Evolutionary conservation across 2,888 invertebrate species (phyloP), one percentile per base, ranked within the genome.

Genomic region (Phortica okadai): DNA sequence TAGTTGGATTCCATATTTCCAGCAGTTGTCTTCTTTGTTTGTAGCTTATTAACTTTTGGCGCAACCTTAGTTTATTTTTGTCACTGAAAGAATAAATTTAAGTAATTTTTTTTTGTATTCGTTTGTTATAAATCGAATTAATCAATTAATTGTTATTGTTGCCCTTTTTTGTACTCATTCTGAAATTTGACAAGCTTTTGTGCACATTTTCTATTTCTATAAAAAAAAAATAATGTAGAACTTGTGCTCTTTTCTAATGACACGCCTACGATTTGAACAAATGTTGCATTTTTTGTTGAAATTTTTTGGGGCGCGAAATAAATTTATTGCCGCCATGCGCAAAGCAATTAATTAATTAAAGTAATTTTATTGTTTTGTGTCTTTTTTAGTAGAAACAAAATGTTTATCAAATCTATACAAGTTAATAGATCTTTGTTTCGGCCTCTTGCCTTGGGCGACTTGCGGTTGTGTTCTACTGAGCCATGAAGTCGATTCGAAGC

Each of bases 271-370:
- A 50, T 14, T 14, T 50, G 50, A 2, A 50, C 10, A 50, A 8
- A 16, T 16, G 16, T 59, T 56, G 45, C 56, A 33, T 25, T 54
- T 56, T 58, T 59, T 58, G 25, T 58, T 56, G 33, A 4, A 69
- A 21, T 69, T 59, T 58, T 45, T 21, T 16, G 21, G 62, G 33
- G 70, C 62, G 69, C n/a, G 62, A 77, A 78, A 74, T 76, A 74
- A 80, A 79, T 81, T 79, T 77, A 77, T 76, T 45, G 16, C 73
- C 64, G 62, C 67, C 70, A 33, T 41, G 70, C 69, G n/a, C 41
- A 45, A 42, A 56, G 62, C 77, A 86, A 83, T 86, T 81, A 80
- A 80, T 82, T 80, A 77, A 85, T 82, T 84, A 77, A 79, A 79
- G 72, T 78, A 80, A 73, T 82, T 85, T 84, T 80, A 79, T 79